phyloP scores from a whole-genome alignment of 2,888 invertebrate species.

The Merodon equestris region DNA sequence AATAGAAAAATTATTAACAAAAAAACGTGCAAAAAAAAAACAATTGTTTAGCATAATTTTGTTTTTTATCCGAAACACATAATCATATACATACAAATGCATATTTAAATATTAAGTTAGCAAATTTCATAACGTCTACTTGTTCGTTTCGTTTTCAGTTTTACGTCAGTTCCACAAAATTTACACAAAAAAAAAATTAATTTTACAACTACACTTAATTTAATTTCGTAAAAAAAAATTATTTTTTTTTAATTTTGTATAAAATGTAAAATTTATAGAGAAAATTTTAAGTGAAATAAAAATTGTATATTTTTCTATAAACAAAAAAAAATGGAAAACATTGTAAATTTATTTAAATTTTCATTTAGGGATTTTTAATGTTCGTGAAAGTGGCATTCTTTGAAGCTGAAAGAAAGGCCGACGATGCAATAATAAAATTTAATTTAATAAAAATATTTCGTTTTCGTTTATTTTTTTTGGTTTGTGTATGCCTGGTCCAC shows the following conservation, averaged over 20 bases:
- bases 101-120: slow-evolving; percentile 48
- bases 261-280: slow-evolving; percentile 33
- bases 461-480: slow-evolving; percentile 9
- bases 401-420: not conserved
- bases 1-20: slow-evolving; percentile 66
- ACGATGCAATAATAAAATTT: slow-evolving; percentile 64
- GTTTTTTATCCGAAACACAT: slow-evolving; percentile 15
- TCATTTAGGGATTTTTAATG: slow-evolving; percentile 52
- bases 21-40: slow-evolving; percentile 36
- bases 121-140: slow-evolving; percentile 34
- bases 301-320: slow-evolving; percentile 52
- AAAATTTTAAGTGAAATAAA: slow-evolving; percentile 13
- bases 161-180: no score
- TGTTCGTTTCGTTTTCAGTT: no score
- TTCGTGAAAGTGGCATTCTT: slow-evolving; percentile 19
- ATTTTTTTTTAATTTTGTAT: slow-evolving; percentile 36
- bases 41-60: slow-evolving; percentile 21
- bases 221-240: not conserved
- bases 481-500: not conserved
- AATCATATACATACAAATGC: slow-evolving; percentile 14
- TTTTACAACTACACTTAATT: no score
- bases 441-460: slow-evolving; percentile 40
- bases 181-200: no score
- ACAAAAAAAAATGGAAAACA: no score
- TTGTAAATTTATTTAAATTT: slow-evolving; percentile 59